Evolutionary conservation across 2,113 vertebrate genomes (phyloP).

Genomic region (Cyrtonyx montezumae): DNA sequence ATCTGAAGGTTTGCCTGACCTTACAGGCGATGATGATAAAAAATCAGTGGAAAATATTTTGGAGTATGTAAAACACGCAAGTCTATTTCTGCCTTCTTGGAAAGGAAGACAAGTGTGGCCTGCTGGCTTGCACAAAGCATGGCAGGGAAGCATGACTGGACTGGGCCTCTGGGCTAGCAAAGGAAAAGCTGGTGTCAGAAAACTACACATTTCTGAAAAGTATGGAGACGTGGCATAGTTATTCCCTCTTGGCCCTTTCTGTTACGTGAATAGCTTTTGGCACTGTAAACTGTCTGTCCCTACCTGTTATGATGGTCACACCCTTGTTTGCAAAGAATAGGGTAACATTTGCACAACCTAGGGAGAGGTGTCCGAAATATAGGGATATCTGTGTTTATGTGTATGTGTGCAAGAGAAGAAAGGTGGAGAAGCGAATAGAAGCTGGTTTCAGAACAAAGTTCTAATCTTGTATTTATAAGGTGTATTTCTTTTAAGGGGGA

Average conservation of each 20-base stretch:
- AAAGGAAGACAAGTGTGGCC: not conserved
- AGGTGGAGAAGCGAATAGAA: not conserved
- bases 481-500: constrained; percentile 10
- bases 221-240: not conserved
- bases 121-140: not conserved
- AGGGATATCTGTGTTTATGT: not conserved
- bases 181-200: not conserved
- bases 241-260: not conserved
- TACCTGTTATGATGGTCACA: not conserved
- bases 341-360: not conserved
- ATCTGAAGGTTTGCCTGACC: not conserved
- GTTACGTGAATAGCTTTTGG: not conserved
- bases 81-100: not conserved
- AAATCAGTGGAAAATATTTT: not conserved
- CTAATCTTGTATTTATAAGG: not conserved
- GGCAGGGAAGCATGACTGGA: not conserved
- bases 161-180: not conserved
- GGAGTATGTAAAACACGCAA: not conserved
- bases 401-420: not conserved
- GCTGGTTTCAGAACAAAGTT: constrained; percentile 8
- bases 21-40: not conserved
- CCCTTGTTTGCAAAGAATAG: not conserved
- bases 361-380: not conserved
- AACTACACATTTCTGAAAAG: not conserved
- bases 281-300: not conserved